Evolutionary conservation across 2,797 vertebrate species (phyloP), one percentile per base, ranked within the genome.

Genomic region (Otus scops): DNA sequence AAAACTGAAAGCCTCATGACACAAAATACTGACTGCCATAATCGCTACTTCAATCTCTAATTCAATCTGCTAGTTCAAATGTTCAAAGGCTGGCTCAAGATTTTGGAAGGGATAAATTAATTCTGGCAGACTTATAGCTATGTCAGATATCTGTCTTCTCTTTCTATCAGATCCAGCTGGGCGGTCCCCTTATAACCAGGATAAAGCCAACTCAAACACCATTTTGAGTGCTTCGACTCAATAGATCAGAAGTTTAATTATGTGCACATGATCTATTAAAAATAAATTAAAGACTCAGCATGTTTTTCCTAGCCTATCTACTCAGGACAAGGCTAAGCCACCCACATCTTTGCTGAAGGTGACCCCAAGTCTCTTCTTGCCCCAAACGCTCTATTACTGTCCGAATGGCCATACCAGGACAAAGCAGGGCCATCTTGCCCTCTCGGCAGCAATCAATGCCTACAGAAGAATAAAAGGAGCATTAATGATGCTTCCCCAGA

Each of bases 161-260:
- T 32, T 82, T 88, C 88, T 81, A 71, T 57, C 93, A 93, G 76
- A 93, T 88, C 69, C 89, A 93, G 82, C 89, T 95, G 88, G 92
- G 83, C 1, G 0, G 76, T 89, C 60, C 57, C 60, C 50, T 81
- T 57, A 48, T 4, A 89, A 45, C 47, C 59, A 74, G 73, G 53
- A 51, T 45, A 78, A 64, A 95, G 65, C 34, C 65, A 77, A n/a
- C 57, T 39, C 0, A 0, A 92, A 68, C 79, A 65, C 32, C 83
- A 68, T 1, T 94, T 73, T 39, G 27, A 94, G 34, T 69, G 43
- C 59, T 75, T 76, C 59, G 39, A 59, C 53, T 85, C 50, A 84
- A 76, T 73, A 76, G 79, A 92, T 90, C 59, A 82, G 63, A 86
- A 93, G 89, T 67, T 63, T 67, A 36, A 91, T 91, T 88, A 74